Base-by-base conservation (phyloP, 2,113 vertebrate genomes). In the Psophia crepitans region DNA sequence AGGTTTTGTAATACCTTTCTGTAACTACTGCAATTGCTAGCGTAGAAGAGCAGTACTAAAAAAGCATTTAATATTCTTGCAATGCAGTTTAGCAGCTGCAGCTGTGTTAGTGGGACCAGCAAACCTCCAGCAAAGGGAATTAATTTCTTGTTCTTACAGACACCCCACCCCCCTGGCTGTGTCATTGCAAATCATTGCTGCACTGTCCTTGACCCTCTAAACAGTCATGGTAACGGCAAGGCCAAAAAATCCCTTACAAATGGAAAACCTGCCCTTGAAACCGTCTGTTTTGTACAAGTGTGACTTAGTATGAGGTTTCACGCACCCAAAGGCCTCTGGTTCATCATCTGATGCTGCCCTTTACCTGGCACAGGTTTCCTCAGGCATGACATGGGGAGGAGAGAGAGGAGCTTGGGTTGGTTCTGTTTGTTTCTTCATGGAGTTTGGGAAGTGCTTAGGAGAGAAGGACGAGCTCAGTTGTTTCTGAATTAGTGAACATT, bases 301-400 rank as follows among this genome's bases (percentile, higher is more conserved):
- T 60, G 44, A 64, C 23, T 86, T 83, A 8, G 21, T 39, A 32
- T 2, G 5, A 60, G 53, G 57, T 24, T 22, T 56, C 39, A n/a
- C 81, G 35, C 6, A 2, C 22, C 63, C 28, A 30, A 23, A 56
- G 35, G 23, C 26, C 30, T 60, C 64, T n/a, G 27, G 27, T 51
- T 37, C 27, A 5, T 46, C n/a, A 9, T 8, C 77, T 78, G 27
- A 12, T 89, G 41, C 68, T 90, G 61, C 43, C 39, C 30, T 51
- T 61, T 33, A 12, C 14, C 17, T 54, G 37, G 6, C 3, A 3
- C 27, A 58, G 35, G 27, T 53, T 57, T 92, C 35, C 23, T 51
- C 12, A 46, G 35, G 23, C 4, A 4, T 1, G 1, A 20, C 15
- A 16, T 14, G 16, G 20, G 26, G 12, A 63, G 13, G n/a, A 54